Conservation (phyloP, 2,113 vertebrate genomes). For the Prunella himalayana region DNA sequence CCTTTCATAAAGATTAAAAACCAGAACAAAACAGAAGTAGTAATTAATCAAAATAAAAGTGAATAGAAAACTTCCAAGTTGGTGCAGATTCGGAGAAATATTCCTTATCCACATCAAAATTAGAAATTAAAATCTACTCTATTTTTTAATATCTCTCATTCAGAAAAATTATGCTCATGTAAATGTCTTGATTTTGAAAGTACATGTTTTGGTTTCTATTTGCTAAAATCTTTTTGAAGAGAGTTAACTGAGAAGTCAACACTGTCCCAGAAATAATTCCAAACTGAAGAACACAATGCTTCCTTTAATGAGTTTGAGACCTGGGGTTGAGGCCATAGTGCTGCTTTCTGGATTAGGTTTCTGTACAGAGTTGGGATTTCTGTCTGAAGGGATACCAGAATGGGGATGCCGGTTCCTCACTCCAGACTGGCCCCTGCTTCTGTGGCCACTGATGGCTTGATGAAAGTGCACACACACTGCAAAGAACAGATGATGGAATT, state of each 20-base stretch:
- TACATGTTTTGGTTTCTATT: not conserved
- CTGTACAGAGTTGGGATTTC: not conserved
- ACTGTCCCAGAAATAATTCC: not conserved
- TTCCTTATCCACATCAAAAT: not conserved
- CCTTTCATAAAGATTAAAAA: not conserved
- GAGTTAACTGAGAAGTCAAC: not conserved
- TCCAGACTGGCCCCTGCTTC: not conserved
- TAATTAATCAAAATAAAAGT: not conserved
- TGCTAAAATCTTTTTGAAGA: not conserved
- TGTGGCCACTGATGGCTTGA: not conserved
- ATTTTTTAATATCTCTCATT: not conserved
- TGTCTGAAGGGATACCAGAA: not conserved
- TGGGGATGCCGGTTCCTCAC: not conserved
- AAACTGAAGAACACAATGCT: not conserved
- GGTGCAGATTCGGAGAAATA: not conserved
- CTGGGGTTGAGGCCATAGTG: fast-evolving
- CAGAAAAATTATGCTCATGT: not conserved
- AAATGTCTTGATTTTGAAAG: not conserved
- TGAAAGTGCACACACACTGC: not conserved
- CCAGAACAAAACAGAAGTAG: not conserved
- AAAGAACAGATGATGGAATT: not conserved
- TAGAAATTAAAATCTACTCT: not conserved
- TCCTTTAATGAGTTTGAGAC: not conserved
- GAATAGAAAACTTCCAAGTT: not conserved
- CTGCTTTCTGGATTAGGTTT: not conserved